Evolutionary conservation across 2,113 vertebrate genomes (phyloP), one percentile per base, ranked within the genome.

Genomic region (Picathartes gymnocephalus): DNA sequence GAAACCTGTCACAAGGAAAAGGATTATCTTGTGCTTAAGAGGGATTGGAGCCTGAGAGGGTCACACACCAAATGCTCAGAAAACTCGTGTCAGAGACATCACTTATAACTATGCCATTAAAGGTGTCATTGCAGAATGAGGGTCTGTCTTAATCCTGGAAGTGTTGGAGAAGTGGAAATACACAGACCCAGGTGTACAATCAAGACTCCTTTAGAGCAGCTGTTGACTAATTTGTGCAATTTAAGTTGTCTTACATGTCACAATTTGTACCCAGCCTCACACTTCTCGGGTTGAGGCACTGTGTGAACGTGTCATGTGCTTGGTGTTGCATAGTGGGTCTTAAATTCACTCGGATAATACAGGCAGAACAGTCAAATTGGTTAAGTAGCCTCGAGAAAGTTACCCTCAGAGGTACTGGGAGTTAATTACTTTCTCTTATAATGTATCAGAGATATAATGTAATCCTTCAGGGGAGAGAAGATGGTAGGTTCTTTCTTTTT

Each of bases 171-270:
- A 71, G 51, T 73, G 44, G 72, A 97, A 94, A 86, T 51, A 56
- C n/a, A 79, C 42, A 81, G 42, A 69, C 21, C 57, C 95, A 96
- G 83, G 74, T 95, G 89, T 71, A 91, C 91, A 95, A 92, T 86
- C 85, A 94, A 81, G 85, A 90, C 81, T 90, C 35, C 95, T 96
- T 96, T 81, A 94, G 71, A 74, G 88, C 90, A 95, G 69, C 35
- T 92, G 47, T 86, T 94, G 81, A 92, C 86, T 97, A 95, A 96
- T 81, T 95, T 88, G 85, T 96, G 76, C 91, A 96, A 94, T 92
- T 96, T 95, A 86, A 86, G 40, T 93, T 94, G 81, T 86, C 56
- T 28, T 53, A 70, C 44, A 82, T 71, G 81, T 82, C 95, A 80
- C 82, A 71, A 35, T 90, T 86, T 22, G 42, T 82, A 88, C 35